phyloP scores from a whole-genome alignment of 2,797 vertebrate species.

The Malacoraja senta region DNA sequence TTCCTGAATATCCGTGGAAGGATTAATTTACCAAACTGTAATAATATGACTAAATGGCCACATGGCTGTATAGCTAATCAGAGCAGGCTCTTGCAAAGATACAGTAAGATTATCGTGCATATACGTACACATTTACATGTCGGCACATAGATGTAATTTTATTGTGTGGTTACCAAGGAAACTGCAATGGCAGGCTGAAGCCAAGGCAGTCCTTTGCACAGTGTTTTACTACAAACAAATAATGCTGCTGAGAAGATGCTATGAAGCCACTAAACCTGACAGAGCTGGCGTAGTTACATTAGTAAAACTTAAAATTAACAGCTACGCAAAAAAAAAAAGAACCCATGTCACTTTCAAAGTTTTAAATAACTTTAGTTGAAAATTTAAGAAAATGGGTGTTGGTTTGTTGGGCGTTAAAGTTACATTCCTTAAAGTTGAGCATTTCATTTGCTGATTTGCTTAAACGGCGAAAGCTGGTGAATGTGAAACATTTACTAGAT shows the following conservation, averaged over 20 bases:
- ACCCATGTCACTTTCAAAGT: neutral
- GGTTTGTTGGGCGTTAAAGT: neutral
- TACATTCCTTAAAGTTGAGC: slow-evolving; percentile 19
- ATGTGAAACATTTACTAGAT: neutral
- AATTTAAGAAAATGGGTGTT: neutral
- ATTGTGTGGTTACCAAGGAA: slow-evolving; percentile 30
- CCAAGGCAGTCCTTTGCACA: neutral
- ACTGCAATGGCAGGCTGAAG: neutral
- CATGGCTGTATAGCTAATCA: neutral
- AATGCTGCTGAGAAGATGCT: neutral
- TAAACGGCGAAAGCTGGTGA: neutral
- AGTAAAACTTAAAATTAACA: neutral
- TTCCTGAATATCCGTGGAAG: neutral
- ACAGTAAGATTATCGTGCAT: neutral
- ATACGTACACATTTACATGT: neutral
- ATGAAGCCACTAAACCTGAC: slow-evolving; percentile 21
- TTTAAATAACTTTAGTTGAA: neutral
- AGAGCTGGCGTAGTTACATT: neutral
- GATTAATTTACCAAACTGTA: neutral
- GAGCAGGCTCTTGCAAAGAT: neutral
- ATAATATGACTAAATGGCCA: neutral
- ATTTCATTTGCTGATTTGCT: neutral
- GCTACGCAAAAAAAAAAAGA: no score
- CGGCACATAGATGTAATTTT: slow-evolving; percentile 29
- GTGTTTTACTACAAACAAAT: slow-evolving; percentile 12